Evolutionary conservation across 2,888 invertebrate genomes (phyloP), one percentile per base, ranked within the genome.

Genomic region (Odontothrips loti): DNA sequence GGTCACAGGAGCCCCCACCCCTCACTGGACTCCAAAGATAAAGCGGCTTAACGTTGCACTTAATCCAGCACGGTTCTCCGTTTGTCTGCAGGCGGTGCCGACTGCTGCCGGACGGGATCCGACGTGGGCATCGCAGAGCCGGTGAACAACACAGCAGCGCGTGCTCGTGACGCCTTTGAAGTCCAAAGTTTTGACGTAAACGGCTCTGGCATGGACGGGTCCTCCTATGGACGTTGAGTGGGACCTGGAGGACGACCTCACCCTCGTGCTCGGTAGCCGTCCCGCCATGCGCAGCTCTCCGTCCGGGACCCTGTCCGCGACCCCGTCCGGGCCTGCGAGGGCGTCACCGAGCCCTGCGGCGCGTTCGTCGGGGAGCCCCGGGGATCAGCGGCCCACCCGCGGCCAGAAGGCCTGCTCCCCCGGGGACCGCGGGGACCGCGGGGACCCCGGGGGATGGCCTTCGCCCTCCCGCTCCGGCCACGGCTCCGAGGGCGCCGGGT

Each of bases 181-280:
- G n/a, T n/a, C n/a, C n/a, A n/a, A 43, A 43, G 34, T 43, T 43
- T 43, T 43, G 34, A 2, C 34, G 34, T 43, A 43, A 43, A 43
- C 34, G 34, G 34, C 34, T 6, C 34, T 43, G 34, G 34, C 34
- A 43, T 43, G 34, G 34, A 43, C 34, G 34, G 34, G 34, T 43
- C 34, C 34, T 43, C 34, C 34, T 43, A 43, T 43, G 34, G 58
- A 58, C 68, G 68, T 75, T 27, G 27, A 23, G 23, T 75, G 68
- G 68, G 68, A 75, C 68, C 68, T 75, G 68, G 68, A 75, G 1
- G 12, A 27, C 68, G 68, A 75, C 68, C 23, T 75, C 23, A n/a
- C n/a, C 11, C 68, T 75, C 23, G 27, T 23, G 27, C 23, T 75
- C 23, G 23, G 68, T 27, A 27, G 23, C 23, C 68, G 23, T 23